A percentile compares a stretch with the other conserved stretches of the same genome.
phyloP scores from a whole-genome alignment of 2,797 vertebrate genomes.

The Naso thynnoides region DNA sequence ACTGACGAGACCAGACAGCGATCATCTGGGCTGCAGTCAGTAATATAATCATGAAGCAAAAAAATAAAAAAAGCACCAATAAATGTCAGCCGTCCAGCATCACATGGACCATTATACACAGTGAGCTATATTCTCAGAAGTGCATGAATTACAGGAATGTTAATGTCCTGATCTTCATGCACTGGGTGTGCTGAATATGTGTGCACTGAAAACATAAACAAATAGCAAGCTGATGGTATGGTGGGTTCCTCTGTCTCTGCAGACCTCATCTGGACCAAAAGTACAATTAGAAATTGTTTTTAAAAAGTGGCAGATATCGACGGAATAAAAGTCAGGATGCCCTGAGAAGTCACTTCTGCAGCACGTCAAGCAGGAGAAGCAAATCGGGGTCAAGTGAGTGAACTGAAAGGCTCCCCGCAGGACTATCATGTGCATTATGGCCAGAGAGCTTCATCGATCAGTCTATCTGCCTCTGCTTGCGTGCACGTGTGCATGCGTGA shows the following conservation, averaged over 20 bases:
- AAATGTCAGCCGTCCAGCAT: not conserved
- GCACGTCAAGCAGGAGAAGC: not conserved
- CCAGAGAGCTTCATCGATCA: constrained; percentile 37
- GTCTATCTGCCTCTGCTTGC: not conserved
- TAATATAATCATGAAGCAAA: not conserved
- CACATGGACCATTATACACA: constrained; percentile 7
- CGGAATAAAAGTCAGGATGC: not conserved
- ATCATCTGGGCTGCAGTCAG: constrained; percentile 2
- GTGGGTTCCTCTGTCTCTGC: not conserved
- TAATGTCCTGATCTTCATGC: not conserved
- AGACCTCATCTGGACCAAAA: not conserved
- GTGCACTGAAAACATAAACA: not conserved
- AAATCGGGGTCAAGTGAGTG: not conserved
- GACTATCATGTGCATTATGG: not conserved
- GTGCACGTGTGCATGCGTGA: constrained; percentile 45
- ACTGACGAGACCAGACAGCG: not conserved
- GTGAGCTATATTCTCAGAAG: not conserved
- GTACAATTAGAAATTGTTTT: no score
- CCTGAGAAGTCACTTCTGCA: not conserved
- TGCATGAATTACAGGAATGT: not conserved
- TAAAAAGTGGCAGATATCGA: not conserved
- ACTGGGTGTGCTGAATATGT: not conserved
- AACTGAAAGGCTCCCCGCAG: not conserved
- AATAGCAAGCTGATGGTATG: not conserved
- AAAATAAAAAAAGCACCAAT: not conserved